Evolutionary conservation across 2,113 vertebrate species (phyloP).

Genomic region (Python bivittatus): DNA sequence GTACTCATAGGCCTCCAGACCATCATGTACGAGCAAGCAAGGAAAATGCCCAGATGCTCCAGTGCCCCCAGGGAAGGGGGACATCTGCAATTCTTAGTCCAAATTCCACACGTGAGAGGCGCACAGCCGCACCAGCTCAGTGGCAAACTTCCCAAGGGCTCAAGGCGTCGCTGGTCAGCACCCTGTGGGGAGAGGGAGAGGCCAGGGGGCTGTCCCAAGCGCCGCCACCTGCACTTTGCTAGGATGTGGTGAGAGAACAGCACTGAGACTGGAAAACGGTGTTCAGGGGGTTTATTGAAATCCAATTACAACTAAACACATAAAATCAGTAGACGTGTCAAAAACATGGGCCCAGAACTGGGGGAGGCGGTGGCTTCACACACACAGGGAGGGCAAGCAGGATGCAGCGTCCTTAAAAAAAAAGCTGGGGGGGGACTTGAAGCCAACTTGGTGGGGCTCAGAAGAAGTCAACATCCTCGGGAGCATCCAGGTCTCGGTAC

Average conservation of each 20-base stretch:
- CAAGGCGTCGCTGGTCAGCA: background rate
- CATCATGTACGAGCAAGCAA: too few relatives aligned
- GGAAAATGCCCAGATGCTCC: too few relatives aligned
- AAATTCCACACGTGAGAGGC: background rate
- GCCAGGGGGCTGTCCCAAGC: background rate
- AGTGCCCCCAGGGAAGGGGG: background rate
- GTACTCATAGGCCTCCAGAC: too few relatives aligned
- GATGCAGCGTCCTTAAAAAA: background rate
- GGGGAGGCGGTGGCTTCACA: background rate
- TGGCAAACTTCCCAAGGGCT: background rate
- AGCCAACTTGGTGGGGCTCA: slow-evolving; percentile 47
- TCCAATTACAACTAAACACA: background rate
- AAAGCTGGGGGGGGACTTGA: background rate
- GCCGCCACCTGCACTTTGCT: background rate
- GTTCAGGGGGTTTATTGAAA: slow-evolving; percentile 10
- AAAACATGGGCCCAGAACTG: too few relatives aligned
- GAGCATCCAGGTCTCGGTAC: slow-evolving; percentile 90
- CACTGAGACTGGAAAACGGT: rapidly evolving
- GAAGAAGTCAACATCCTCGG: slow-evolving; percentile 92
- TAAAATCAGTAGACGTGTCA: background rate
- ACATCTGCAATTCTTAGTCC: background rate
- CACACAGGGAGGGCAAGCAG: background rate
- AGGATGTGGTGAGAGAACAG: background rate
- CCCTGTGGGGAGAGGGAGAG: too few relatives aligned
- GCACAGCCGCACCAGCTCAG: background rate